Percentiles rank a stretch among this genome's conserved stretches.
Evolutionary conservation across 2,113 vertebrate species (phyloP).

Genomic region (Trochalopteron elliotii): DNA sequence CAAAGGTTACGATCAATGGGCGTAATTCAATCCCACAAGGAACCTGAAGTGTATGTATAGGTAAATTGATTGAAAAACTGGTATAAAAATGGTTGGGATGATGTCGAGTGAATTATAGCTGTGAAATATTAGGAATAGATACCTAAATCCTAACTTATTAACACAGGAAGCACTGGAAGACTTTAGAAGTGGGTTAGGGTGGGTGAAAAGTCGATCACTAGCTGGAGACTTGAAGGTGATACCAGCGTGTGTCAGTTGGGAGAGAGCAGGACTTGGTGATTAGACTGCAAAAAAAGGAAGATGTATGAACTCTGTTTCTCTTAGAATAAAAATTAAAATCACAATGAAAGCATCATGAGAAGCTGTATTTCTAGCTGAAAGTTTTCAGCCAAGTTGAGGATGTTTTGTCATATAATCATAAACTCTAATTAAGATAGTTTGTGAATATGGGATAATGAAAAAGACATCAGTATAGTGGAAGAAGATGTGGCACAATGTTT

Average conservation of each 20-base stretch:
- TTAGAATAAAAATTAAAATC: not conserved
- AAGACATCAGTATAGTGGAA: not conserved
- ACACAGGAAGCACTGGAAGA: not conserved
- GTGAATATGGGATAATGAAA: not conserved
- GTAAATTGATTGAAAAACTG: not conserved
- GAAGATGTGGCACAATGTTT: not conserved
- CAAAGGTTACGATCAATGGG: not conserved
- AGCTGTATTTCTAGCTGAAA: not conserved
- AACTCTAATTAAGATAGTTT: not conserved
- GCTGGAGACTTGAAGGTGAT: not conserved
- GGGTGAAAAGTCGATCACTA: not conserved
- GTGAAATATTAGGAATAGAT: not conserved
- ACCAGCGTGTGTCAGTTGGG: accelerated
- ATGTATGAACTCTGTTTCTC: not conserved
- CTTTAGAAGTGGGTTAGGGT: not conserved
- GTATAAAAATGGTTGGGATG: not conserved
- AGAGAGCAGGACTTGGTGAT: not conserved
- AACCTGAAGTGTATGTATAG: not conserved
- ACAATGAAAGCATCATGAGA: not conserved
- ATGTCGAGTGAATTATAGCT: not conserved
- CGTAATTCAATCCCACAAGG: not conserved
- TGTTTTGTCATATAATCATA: not conserved
- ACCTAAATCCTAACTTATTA: not conserved
- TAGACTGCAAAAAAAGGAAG: not conserved
- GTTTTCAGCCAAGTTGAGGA: not conserved